These are phyloP conservation scores for Henricia sp. DNA, from an alignment of 53 echinoderm and acorn worm genomes.

Conservation along the genomic window DNA sequence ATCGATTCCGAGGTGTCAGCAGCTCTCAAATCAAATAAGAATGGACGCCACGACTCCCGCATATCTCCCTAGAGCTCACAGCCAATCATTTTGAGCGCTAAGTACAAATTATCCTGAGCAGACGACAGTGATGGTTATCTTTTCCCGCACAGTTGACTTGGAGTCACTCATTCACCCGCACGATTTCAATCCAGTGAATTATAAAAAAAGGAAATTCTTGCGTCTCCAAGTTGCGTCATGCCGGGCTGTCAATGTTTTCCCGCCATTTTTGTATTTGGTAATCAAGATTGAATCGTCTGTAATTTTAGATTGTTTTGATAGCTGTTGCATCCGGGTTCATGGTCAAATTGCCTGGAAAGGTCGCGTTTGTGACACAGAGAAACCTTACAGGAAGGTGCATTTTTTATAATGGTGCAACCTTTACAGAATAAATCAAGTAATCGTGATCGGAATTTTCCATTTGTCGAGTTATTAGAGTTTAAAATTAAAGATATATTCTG, in stretches of 20 bases:
- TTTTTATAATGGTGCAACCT: too few relatives aligned
- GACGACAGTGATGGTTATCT: neutral
- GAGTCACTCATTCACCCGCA: neutral
- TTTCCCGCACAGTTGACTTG: neutral
- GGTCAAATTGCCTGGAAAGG: neutral
- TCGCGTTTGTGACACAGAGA: neutral
- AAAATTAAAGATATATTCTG: too few relatives aligned
- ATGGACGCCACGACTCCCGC: neutral
- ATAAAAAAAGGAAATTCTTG: conserved; percentile 3
- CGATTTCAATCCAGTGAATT: neutral
- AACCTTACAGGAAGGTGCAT: too few relatives aligned
- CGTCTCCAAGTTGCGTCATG: neutral
- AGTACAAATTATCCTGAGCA: neutral
- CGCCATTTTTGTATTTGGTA: too few relatives aligned
- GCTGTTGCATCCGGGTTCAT: neutral
- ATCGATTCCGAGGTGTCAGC: too few relatives aligned
- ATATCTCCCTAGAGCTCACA: neutral
- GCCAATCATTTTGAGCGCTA: neutral
- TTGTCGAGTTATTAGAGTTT: too few relatives aligned
- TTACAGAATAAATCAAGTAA: too few relatives aligned
- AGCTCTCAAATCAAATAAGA: neutral
- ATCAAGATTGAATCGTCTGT: conserved; percentile 4
- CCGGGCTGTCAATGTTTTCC: neutral
- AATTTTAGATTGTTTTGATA: conserved; percentile 10
- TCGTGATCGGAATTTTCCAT: too few relatives aligned